Evolutionary conservation across 2,797 vertebrate species (phyloP), one percentile per base, ranked within the genome.

Genomic region (Hozukius guyotensis): DNA sequence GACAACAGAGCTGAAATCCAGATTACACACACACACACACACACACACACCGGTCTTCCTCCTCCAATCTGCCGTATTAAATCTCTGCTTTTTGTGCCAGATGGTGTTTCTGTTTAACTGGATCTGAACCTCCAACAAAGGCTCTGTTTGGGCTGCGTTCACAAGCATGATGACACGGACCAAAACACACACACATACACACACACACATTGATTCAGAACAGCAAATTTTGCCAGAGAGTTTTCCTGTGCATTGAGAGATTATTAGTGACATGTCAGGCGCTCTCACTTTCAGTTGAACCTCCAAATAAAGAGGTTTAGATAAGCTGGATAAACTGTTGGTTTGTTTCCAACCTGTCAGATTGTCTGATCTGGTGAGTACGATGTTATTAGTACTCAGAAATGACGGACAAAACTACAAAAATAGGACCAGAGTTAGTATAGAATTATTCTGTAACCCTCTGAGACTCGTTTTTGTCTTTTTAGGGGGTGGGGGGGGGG

Each of bases 1-100:
- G 88, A 83, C 84, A 92, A 90, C 93, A 90, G 56, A 86, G 77
- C 67, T 66, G 38, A 77, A 89, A 92, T 78, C 89, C 87, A 81
- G 87, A 87, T 92, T 81, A 80, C 57, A 52, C 69, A 60, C 81
- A 63, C 67, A 74, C 87, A 59, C 72, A 64, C 77, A 68, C 80
- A 77, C 78, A 78, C 81, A 71, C 67, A 76, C 78, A 24, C 25
- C 36, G 18, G 53, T 63, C 22, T 62, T 25, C 64, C 13, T 79
- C 66, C 79, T 86, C 75, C 87, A 87, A 82, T 91, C 84, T 87
- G 84, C 71, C 8, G 12, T 69, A 72, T 76, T 84, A 89, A 91
- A 88, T 82, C 84, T 86, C 29, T 18, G 75, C 77, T 36, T 86
- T 75, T 72, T 22, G 56, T 81, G 80, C 81, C 90, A 92, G 89